Evolutionary conservation across 1,140 invertebrate species (phyloP), one percentile per base, ranked within the genome.

Genomic region (Bombus consobrinus): DNA sequence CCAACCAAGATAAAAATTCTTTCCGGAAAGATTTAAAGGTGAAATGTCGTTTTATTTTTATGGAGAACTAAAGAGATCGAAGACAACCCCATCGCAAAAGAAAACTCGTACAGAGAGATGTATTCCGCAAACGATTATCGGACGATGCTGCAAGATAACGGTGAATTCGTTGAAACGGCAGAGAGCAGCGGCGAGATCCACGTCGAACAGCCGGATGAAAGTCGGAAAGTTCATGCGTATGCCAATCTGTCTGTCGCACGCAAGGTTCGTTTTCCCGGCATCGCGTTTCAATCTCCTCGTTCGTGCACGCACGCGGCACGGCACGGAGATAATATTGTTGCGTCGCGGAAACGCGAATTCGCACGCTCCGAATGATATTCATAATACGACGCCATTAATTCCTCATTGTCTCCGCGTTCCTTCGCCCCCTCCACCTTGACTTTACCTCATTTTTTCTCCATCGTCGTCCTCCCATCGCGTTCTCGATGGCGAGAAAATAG

Each of bases 301-400:
- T 41, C 69, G 68, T 59, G 62, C 53, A 69, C 57, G 76, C 66
- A 59, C 32, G 62, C 32, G 37, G 28, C 37, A 22, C 47, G 18
- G 18, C 47, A 53, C 47, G 18, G 53, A 74, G 88, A 90, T 90
- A 90, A 85, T 83, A 82, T 81, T 53, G 88, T 90, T 88, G 89
- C 62, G 62, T 86, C 89, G 89, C 89, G 92, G 92, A 92, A 93
- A 93, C 88, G 91, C 88, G 87, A 91, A 92, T 95, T 95, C 94
- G 92, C 94, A 95, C 94, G 94, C 92, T 94, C 93, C 89, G 92
- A 84, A 90, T 94, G 93, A 94, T 94, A 94, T 93, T 93, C 92
- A 94, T 94, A 94, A 94, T 92, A 90, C 83, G 89, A 77, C 90
- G 90, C 90, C 92, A 94, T 94, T 94, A 93, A 94, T 94, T 93